Evolutionary conservation across 2,888 invertebrate species (phyloP).

Genomic region (Syrphus vitripennis): DNA sequence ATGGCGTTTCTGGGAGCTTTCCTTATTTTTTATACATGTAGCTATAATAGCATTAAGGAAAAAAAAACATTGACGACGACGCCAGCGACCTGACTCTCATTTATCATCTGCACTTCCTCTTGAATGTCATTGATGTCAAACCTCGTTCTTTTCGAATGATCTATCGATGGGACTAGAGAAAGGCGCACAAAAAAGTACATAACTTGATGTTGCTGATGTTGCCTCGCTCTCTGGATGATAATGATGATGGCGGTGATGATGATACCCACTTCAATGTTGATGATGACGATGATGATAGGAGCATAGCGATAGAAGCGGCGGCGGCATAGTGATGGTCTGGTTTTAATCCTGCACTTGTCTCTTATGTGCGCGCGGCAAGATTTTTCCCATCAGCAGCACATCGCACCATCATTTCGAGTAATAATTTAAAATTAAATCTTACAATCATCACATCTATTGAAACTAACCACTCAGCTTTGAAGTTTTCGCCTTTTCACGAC

Average conservation of each 20-base stretch:
- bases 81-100: slow-evolving; percentile 59
- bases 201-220: slow-evolving; percentile 22
- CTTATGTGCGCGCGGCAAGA: slow-evolving; percentile 37
- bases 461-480: slow-evolving; percentile 16
- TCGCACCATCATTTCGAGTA: slow-evolving; percentile 26
- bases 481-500: neutral
- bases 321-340: slow-evolving; percentile 19
- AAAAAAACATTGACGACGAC: slow-evolving; percentile 66
- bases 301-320: slow-evolving; percentile 12
- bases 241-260: slow-evolving; percentile 22
- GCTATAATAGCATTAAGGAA: slow-evolving; percentile 65
- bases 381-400: slow-evolving; percentile 15
- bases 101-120: slow-evolving; percentile 71
- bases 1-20: slow-evolving; percentile 1
- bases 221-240: slow-evolving; percentile 26
- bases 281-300: slow-evolving; percentile 20
- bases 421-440: slow-evolving; percentile 62
- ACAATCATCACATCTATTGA: slow-evolving; percentile 46
- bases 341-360: slow-evolving; percentile 56
- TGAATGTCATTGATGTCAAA: slow-evolving; percentile 69
- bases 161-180: slow-evolving; percentile 64
- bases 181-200: slow-evolving; percentile 14
- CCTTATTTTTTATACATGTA: too few relatives aligned
- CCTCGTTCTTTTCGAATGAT: slow-evolving; percentile 64
- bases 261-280: slow-evolving; percentile 40